Percentiles rank a stretch among this genome's conserved stretches.
phyloP scores from a whole-genome alignment of 2,888 invertebrate species.

The Lasioglossum malachurum region DNA sequence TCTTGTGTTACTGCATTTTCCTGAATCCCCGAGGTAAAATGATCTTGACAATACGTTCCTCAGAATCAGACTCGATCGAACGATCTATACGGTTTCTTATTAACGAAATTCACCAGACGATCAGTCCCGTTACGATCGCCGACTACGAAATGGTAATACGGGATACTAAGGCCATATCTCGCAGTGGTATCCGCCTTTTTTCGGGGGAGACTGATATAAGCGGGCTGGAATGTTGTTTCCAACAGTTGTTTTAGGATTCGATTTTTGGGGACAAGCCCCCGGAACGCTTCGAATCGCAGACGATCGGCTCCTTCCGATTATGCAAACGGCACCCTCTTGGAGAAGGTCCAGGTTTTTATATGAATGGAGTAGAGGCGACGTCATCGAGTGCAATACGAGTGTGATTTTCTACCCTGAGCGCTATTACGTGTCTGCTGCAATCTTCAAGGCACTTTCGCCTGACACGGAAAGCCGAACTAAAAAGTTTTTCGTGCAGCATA shows the following conservation, averaged over 20 bases:
- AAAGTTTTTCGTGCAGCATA: too few relatives aligned
- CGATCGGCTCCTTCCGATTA: not conserved
- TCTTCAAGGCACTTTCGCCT: not conserved
- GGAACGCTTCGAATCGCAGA: not conserved
- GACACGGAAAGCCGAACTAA: not conserved
- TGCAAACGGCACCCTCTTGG: slow-evolving; percentile 17
- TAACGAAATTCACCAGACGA: slow-evolving; percentile 31
- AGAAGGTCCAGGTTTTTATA: not conserved
- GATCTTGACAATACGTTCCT: not conserved
- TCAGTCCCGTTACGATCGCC: slow-evolving; percentile 53
- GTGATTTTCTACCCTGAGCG: slow-evolving; percentile 3
- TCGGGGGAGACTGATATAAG: slow-evolving; percentile 25
- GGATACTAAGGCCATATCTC: slow-evolving; percentile 17
- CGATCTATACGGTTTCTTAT: slow-evolving; percentile 56
- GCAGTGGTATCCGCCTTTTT: slow-evolving; percentile 22
- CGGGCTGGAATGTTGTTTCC: slow-evolving; percentile 39
- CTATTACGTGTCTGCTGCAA: not conserved
- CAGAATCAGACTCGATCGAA: not conserved
- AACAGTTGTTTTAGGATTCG: not conserved
- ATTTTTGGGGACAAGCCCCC: not conserved
- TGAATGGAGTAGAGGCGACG: not conserved
- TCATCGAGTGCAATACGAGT: not conserved
- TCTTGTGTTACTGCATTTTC: not conserved
- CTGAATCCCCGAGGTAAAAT: not conserved
- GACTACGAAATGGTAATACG: not conserved